Evolutionary conservation across 2,113 vertebrate genomes (phyloP), one percentile per base, ranked within the genome.

Genomic region (Progne subis): DNA sequence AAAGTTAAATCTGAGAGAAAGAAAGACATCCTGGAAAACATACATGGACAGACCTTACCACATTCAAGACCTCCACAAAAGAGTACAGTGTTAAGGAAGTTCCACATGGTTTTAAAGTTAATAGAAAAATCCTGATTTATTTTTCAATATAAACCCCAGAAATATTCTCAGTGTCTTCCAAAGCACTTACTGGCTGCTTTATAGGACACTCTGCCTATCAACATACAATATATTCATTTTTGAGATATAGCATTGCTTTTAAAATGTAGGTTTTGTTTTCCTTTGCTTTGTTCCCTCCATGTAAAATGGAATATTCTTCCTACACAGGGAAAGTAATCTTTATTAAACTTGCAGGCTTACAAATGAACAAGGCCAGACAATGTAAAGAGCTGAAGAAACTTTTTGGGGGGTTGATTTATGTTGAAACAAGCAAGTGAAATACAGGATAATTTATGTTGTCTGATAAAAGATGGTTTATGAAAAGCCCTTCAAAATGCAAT

Each of bases 401-500:
- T 92, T 93, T 88, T 50, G 0, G 2, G 64, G 21, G 5, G 15
- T 44, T 95, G 81, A 89, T 94, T 94, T 94, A 65, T 71, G 47
- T 64, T 82, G 78, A 91, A 94, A 87, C 68, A 85, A 82, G 16
- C 18, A 60, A 90, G 67, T 50, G 57, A 91, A 95, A 94, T 55
- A 18, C 17, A 85, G 61, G 28, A 57, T 82, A 92, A 95, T 95
- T 89, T 94, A 75, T 60, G 55, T 79, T 94, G 15, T 15, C 67
- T 94, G 81, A 88, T 86, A 68, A 92, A 95, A 97, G 64, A 47
- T 39, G 20, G 23, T 65, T 41, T n/a, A 46, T 82, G 60, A 87
- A 90, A 88, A 70, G 20, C 4, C 65, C 60, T 86, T 85, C 55
- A 87, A 82, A 88, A 92, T 82, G 57, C n/a, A 88, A 11, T 3